These are phyloP conservation scores for Colletes latitarsis DNA, from an alignment of 1,140 invertebrate genomes.

Conservation along the genomic window DNA sequence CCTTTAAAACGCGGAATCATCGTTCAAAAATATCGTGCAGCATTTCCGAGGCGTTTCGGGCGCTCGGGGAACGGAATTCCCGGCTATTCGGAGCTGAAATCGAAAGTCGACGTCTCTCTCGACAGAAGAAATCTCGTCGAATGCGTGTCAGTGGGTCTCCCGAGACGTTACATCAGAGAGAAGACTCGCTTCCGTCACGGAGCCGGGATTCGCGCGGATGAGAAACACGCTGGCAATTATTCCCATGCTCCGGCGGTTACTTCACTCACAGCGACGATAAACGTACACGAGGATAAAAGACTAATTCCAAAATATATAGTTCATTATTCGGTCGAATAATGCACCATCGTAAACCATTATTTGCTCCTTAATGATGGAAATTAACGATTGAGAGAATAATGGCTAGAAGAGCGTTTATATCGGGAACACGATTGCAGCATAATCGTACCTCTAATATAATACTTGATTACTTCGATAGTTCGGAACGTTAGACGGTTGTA, in stretches of 20 bases:
- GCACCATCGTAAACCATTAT: too few species aligned
- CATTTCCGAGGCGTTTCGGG: neutral
- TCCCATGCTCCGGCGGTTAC: slow-evolving; percentile 41
- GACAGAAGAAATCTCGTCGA: slow-evolving; percentile 45
- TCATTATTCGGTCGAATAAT: too few species aligned
- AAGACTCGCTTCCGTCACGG: slow-evolving; percentile 65
- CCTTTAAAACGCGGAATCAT: neutral
- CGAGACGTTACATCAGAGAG: slow-evolving; percentile 73
- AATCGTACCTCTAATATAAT: too few species aligned
- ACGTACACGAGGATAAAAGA: neutral
- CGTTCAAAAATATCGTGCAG: neutral
- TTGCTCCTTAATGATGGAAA: too few species aligned
- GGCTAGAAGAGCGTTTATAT: too few species aligned
- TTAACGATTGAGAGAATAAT: too few species aligned
- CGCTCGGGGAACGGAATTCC: neutral
- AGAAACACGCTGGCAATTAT: slow-evolving; percentile 52
- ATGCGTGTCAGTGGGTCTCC: slow-evolving; percentile 76
- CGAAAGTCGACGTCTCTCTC: slow-evolving; percentile 36
- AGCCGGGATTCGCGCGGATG: slow-evolving; percentile 38
- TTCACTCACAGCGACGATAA: slow-evolving; percentile 10
- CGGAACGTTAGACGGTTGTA: too few species aligned
- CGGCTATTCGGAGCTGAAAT: slow-evolving; percentile 23
- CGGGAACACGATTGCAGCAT: too few species aligned
- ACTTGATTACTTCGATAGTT: too few species aligned
- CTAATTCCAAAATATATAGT: too few species aligned